Evolutionary conservation across 2,888 invertebrate genomes (phyloP), one percentile per base, ranked within the genome.

Genomic region (Stenolophus ochropezus): DNA sequence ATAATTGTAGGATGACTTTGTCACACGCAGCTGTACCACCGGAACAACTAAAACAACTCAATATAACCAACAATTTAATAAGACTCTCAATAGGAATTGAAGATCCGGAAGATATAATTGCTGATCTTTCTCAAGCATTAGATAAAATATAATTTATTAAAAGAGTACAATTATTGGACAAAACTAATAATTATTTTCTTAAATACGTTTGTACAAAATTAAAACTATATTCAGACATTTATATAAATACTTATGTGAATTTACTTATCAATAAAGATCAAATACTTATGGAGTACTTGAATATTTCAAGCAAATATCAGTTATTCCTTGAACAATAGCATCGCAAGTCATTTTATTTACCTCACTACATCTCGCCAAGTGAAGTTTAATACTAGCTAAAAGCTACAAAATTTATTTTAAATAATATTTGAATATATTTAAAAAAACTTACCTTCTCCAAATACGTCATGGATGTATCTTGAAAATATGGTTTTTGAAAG

Each of bases 1-100:
- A 21, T 73, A 21, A 73, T 73, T 73, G 11, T n/a, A 75, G 96
- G 82, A 94, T 94, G 16, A 89, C 97, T 25, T 99, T 99, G 98
- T 98, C 98, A 0, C 99, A 99, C 87, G 96, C 97, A 0, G 96
- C 96, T 0, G 95, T 98, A 23, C 96, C 97, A 0, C 92, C 91
- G 76, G 93, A 94, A 61, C 94, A 95, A 83, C 91, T 97, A 83
- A 90, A 88, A 21, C 90, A 91, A 83, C 91, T 97, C 25, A 96
- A 96, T 11, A 97, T 99, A 83, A 94, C 94, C 0, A 95, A 98
- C 87, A 93, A 94, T 49, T 91, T 98, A 21, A 92, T 99, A 76
- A 92, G 98, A 83, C 89, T 99, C 25, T 98, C 97, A 0, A 94
- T 98, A 75, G 98, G 98, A 2, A 89, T 98, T 27, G 98, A 99